Evolutionary conservation across 1,140 invertebrate species (phyloP), one percentile per base, ranked within the genome.

Genomic region (Caerostris darwini): DNA sequence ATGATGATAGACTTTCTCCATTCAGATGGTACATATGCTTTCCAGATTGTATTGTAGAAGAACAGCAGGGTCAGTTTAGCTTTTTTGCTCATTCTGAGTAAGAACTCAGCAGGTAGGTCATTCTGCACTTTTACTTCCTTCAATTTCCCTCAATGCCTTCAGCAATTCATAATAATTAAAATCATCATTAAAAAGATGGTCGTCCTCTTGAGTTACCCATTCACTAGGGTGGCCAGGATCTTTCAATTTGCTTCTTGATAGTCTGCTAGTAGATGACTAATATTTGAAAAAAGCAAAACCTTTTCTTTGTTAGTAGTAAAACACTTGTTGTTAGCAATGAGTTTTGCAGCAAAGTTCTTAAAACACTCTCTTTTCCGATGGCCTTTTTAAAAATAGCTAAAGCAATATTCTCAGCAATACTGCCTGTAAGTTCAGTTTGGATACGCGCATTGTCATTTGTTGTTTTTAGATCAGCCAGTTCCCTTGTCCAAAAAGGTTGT

Each of bases 301-400:
- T 85, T 86, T 34, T 92, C 81, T 12, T 56, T 54, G 61, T 59
- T 83, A 56, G 54, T 85, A n/a, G 61, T 64, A 61, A 85, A 86
- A 50, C n/a, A 5, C 54, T 14, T 92, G 5, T 59, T 81, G 67
- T 67, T 61, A 17, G 17, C 7, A 67, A 57, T 19, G n/a, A 91
- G 14, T 17, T 54, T 54, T 4, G 71, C 54, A 56, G 61, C 90
- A 82, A 91, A 91, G 56, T 91, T 54, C 14, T 82, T 91, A 19
- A 91, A 91, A 64, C 90, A 91, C 1, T 91, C 50, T 91, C 71
- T 82, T 61, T 91, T 58, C n/a, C 58, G n/a, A 88, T 50, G 19
- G 59, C 56, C 64, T 34, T 59, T 53, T 8, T 69, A 0, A 81
- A 19, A 19, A 59, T 12, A 34, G 57, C 56, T 59, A 89, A 17